phyloP scores from a whole-genome alignment of 2,797 vertebrate species.

The Meda fulgida region DNA sequence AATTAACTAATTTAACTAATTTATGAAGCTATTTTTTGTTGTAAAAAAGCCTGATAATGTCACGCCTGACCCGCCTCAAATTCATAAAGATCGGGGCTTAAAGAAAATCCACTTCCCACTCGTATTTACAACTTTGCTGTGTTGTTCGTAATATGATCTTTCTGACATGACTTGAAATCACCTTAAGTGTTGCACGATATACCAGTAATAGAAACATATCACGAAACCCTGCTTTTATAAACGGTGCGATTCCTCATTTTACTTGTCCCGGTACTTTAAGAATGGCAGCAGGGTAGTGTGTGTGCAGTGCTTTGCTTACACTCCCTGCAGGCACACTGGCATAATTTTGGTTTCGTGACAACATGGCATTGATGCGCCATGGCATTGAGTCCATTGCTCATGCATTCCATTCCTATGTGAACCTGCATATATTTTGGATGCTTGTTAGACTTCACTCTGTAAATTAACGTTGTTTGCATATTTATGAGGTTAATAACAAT shows the following conservation, averaged over 20 bases:
- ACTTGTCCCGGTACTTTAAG: background rate
- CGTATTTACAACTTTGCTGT: no score
- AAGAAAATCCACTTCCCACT: background rate
- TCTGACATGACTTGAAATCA: background rate
- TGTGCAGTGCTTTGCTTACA: background rate
- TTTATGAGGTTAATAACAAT: background rate
- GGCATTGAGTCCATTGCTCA: background rate
- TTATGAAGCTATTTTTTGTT: no score
- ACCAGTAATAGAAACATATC: background rate
- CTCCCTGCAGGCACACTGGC: background rate
- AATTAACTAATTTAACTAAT: no score
- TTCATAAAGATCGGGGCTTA: background rate
- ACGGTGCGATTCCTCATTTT: background rate
- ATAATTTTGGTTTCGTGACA: background rate
- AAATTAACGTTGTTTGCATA: background rate
- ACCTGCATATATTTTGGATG: conserved; percentile 1
- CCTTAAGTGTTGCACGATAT: background rate
- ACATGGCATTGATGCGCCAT: background rate
- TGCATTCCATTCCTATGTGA: conserved; percentile 1
- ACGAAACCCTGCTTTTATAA: background rate
- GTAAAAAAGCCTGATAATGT: no score
- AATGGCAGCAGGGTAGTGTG: background rate
- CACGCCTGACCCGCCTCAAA: background rate
- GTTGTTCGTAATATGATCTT: background rate
- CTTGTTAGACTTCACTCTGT: background rate